These are phyloP conservation scores for Bergia sp. DNA, from an alignment of 92 coral and sea anemone genomes.

Conservation along the genomic window DNA sequence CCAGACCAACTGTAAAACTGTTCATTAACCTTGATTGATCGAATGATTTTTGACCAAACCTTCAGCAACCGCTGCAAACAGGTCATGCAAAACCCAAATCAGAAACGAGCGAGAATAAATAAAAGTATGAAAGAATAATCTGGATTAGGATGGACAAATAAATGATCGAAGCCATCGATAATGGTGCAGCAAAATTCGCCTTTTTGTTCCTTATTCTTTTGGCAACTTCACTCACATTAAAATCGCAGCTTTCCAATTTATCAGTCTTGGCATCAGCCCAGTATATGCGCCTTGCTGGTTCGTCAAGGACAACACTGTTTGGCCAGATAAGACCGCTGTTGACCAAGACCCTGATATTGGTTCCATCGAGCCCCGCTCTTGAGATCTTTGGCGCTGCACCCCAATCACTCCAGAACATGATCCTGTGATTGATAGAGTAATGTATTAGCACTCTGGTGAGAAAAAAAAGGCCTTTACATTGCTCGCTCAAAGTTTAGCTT, in stretches of 20 bases:
- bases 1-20: too few relatives aligned
- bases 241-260: constrained; percentile 77
- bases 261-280: constrained; percentile 91
- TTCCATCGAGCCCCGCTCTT: constrained; percentile 62
- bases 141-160: background rate
- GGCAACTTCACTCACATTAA: constrained; percentile 32
- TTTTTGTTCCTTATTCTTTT: background rate
- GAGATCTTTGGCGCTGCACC: constrained; percentile 79
- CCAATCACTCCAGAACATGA: constrained; percentile 91
- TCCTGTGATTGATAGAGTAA: constrained; percentile 37
- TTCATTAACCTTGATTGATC: too few relatives aligned
- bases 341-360: constrained; percentile 47
- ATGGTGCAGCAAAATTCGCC: background rate
- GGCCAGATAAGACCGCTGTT: constrained; percentile 77
- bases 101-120: too few relatives aligned
- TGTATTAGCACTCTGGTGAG: too few relatives aligned
- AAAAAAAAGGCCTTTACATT: too few relatives aligned
- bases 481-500: too few relatives aligned
- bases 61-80: too few relatives aligned
- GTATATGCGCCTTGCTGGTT: constrained; percentile 51
- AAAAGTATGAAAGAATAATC: too few relatives aligned
- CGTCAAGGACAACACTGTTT: constrained; percentile 77
- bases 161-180: background rate
- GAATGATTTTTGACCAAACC: too few relatives aligned
- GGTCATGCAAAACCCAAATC: too few relatives aligned